Conservation (phyloP, 2,797 vertebrate genomes). For the Eutrigla gurnardus region DNA sequence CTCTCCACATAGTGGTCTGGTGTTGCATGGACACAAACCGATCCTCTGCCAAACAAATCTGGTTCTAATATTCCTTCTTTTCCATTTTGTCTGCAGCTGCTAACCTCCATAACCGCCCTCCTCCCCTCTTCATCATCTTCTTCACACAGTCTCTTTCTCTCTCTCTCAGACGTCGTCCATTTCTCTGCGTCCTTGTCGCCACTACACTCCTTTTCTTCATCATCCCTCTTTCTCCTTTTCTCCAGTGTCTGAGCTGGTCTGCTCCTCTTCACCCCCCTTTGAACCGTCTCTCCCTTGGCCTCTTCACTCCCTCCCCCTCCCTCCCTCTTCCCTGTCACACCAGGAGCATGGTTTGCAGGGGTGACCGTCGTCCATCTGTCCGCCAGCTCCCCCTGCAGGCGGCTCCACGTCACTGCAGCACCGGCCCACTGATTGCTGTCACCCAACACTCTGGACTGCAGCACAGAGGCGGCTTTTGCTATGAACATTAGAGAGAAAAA, state of each 20-base stretch:
- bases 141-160: not conserved
- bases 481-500: not conserved
- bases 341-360: not conserved
- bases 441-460: constrained; percentile 83
- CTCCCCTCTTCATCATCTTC: constrained; percentile 5
- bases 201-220: constrained; percentile 11
- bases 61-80: not conserved
- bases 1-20: constrained; percentile 2
- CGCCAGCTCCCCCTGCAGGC: constrained; percentile 73
- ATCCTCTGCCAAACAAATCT: not conserved
- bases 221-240: constrained; percentile 50
- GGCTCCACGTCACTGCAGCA: constrained; percentile 82
- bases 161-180: not conserved
- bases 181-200: not conserved
- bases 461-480: constrained; percentile 75
- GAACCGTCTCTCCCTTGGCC: not conserved
- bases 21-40: not conserved
- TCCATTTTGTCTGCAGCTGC: not conserved
- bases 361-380: constrained; percentile 24
- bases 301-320: constrained; percentile 4
- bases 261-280: not conserved
- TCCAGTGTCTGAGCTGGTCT: not conserved
- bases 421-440: constrained; percentile 81
- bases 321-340: constrained; percentile 3
- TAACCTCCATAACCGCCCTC: not conserved